phyloP scores from a whole-genome alignment of 1,140 invertebrate species.

The Drosophila paulistorum region DNA sequence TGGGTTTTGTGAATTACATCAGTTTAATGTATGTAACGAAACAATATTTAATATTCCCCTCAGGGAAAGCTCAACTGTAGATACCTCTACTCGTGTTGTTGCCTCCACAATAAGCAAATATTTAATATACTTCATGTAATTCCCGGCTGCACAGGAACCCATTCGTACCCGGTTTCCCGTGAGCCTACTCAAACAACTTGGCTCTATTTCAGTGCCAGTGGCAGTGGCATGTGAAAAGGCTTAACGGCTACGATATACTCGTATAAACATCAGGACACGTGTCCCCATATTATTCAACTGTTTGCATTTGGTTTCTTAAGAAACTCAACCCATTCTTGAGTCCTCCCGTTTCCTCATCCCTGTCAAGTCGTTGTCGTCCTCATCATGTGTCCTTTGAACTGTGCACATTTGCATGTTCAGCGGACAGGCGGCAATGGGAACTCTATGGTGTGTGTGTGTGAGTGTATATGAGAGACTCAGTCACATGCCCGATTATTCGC shows the following conservation, averaged over 20 bases:
- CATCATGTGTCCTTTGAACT: constrained; percentile 32
- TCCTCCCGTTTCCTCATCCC: background rate
- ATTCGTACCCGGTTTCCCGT: constrained; percentile 16
- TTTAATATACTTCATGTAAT: constrained; percentile 11
- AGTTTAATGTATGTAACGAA: background rate
- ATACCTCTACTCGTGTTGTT: too few species aligned
- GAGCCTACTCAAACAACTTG: constrained; percentile 48
- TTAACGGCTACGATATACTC: constrained; percentile 30
- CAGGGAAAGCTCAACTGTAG: too few species aligned
- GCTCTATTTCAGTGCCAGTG: constrained; percentile 17
- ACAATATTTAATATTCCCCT: constrained; percentile 6
- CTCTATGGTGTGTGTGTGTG: constrained; percentile 3
- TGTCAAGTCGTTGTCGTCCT: background rate
- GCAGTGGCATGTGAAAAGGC: constrained; percentile 34
- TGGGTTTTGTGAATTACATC: background rate
- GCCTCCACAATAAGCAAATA: background rate
- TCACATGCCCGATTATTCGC: constrained; percentile 42
- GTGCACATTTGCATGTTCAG: constrained; percentile 22
- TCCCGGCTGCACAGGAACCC: background rate
- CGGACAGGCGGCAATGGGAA: constrained; percentile 33
- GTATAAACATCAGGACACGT: constrained; percentile 35
- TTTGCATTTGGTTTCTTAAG: constrained; percentile 30
- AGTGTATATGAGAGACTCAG: background rate
- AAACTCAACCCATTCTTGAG: background rate
- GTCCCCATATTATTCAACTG: constrained; percentile 21